These are phyloP conservation scores for Girardinus metallicus DNA, from an alignment of 2,797 vertebrate genomes.

Conservation along the genomic window DNA sequence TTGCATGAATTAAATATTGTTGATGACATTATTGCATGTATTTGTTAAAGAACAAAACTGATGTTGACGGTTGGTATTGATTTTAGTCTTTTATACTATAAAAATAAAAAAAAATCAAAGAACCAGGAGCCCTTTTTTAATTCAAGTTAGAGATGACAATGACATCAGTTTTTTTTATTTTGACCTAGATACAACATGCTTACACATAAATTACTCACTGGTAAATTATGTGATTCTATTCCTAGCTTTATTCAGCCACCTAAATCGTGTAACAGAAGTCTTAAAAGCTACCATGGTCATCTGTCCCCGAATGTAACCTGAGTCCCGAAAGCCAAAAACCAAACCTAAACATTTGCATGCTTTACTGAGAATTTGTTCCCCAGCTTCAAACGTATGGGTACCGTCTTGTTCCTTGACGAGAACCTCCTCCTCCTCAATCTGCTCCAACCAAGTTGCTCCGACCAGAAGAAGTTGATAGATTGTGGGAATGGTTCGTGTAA, in stretches of 20 bases:
- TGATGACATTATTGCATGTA: not conserved
- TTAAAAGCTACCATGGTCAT: not conserved
- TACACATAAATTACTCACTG: not conserved
- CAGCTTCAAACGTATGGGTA: slow-evolving; percentile 12
- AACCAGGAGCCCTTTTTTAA: not conserved
- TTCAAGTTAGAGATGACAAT: not conserved
- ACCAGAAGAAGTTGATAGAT: slow-evolving; percentile 38
- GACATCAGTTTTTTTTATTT: not conserved
- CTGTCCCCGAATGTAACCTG: not conserved
- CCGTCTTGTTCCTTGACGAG: slow-evolving; percentile 21
- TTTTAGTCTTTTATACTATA: not conserved
- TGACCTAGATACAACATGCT: not conserved
- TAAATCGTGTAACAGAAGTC: not conserved
- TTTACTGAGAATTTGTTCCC: slow-evolving; percentile 8
- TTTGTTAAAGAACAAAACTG: not conserved
- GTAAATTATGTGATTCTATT: not conserved
- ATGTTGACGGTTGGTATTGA: not conserved
- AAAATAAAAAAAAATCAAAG: not conserved
- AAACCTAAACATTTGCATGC: not conserved
- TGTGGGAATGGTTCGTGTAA: slow-evolving; percentile 63
- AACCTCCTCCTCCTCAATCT: slow-evolving; percentile 47
- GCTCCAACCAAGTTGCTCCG: slow-evolving; percentile 19
- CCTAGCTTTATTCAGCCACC: not conserved
- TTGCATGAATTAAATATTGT: not conserved
- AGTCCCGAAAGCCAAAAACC: not conserved